Percentiles rank a stretch among this genome's conserved stretches.
Conservation (phyloP, 2,888 invertebrate species). For the Parnassius glacialis region DNA sequence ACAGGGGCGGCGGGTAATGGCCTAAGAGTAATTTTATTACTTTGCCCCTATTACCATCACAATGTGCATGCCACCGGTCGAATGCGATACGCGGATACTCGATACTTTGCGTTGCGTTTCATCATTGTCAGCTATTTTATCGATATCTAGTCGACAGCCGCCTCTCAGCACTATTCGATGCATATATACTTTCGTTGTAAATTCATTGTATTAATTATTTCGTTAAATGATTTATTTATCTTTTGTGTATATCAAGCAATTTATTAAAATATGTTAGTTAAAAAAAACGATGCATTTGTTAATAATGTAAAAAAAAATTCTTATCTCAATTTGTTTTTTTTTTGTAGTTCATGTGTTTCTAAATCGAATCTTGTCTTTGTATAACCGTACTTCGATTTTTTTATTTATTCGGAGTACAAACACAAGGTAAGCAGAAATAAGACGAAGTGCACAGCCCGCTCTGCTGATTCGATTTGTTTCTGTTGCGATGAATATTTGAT, state of each 20-base stretch:
- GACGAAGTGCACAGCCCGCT: conserved; percentile 59
- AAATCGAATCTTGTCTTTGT: not conserved
- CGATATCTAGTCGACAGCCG: conserved; percentile 29
- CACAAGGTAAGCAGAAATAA: conserved; percentile 62
- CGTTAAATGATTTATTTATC: conserved; percentile 7
- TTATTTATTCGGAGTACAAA: conserved; percentile 50
- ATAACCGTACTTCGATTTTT: conserved; percentile 36
- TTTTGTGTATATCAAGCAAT: not conserved
- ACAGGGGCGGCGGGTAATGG: conserved; percentile 75
- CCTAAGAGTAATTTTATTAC: conserved; percentile 81
- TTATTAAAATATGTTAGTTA: no score
- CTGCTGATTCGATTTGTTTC: conserved; percentile 79
- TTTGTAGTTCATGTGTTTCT: no score
- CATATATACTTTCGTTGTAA: not conserved
- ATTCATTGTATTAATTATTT: not conserved
- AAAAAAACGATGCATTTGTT: no score
- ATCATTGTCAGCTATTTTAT: conserved; percentile 40
- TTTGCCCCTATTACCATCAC: conserved; percentile 80
- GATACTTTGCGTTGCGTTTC: conserved; percentile 43
- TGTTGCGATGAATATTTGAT: conserved; percentile 79
- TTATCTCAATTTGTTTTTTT: no score
- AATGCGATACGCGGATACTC: conserved; percentile 61
- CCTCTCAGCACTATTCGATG: conserved; percentile 15
- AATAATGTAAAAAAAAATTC: no score
- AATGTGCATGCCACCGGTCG: conserved; percentile 74